These are phyloP conservation scores for Lasioglossum calceatum DNA, from an alignment of 2,888 invertebrate species.

Conservation along the genomic window DNA sequence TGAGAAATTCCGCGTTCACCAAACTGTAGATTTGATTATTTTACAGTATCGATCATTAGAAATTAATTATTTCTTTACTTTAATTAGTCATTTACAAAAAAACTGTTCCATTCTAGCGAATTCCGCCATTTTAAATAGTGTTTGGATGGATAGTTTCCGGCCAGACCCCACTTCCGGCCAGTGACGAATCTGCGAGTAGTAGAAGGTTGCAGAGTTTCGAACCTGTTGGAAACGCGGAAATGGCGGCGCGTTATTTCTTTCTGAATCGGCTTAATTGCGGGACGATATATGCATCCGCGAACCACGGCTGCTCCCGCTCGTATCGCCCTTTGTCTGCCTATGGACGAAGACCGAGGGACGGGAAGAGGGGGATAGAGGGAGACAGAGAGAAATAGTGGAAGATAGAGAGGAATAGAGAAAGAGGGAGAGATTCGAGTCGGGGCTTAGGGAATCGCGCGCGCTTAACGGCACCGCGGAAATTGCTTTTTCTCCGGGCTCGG, in stretches of 20 bases:
- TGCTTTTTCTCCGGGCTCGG: slow-evolving; percentile 52
- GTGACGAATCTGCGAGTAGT: not conserved
- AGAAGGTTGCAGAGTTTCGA: not conserved
- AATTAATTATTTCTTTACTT: too few species aligned
- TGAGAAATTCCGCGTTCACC: too few species aligned
- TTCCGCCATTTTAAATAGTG: too few species aligned
- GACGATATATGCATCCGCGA: slow-evolving; percentile 42
- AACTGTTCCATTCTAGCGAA: too few species aligned
- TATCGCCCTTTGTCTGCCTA: slow-evolving; percentile 29
- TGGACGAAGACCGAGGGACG: not conserved
- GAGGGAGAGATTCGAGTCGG: not conserved
- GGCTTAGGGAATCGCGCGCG: slow-evolving; percentile 29
- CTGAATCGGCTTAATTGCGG: slow-evolving; percentile 43
- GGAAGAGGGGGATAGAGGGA: not conserved
- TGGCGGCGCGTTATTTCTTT: slow-evolving; percentile 16
- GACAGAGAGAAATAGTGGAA: not conserved
- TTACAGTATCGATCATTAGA: too few species aligned
- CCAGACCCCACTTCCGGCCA: not conserved
- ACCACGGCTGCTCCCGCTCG: slow-evolving; percentile 29
- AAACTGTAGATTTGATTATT: too few species aligned
- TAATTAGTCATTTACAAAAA: too few species aligned
- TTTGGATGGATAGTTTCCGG: not conserved
- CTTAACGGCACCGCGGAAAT: slow-evolving; percentile 64
- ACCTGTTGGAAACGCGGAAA: slow-evolving; percentile 31
- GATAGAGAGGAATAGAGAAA: not conserved